phyloP scores from a whole-genome alignment of 2,888 invertebrate genomes.

The Trilocha varians region DNA sequence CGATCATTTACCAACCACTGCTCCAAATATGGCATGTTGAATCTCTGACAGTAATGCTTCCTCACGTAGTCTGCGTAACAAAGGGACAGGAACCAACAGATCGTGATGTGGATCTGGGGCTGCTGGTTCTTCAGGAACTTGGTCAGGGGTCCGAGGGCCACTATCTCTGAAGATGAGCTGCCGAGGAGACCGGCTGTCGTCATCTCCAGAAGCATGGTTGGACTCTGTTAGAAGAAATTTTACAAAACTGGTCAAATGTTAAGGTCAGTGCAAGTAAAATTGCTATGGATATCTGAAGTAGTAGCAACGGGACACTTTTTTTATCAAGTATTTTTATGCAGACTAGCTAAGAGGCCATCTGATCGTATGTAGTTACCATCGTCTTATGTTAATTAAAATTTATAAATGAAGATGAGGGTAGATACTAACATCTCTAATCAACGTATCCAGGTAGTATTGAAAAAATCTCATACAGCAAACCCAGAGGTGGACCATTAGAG shows the following conservation, averaged over 20 bases:
- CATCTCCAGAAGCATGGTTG: constrained; percentile 55
- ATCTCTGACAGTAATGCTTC: constrained; percentile 55
- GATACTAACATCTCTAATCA: constrained; percentile 57
- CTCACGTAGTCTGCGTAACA: constrained; percentile 64
- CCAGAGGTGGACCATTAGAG: constrained; percentile 64
- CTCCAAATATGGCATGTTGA: constrained; percentile 61
- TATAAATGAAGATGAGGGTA: too few relatives aligned
- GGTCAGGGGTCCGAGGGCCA: constrained; percentile 48
- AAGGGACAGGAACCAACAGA: constrained; percentile 65
- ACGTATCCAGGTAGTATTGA: constrained; percentile 61
- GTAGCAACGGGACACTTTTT: too few relatives aligned
- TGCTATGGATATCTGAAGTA: too few relatives aligned
- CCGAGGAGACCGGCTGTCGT: constrained; percentile 57
- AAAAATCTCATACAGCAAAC: constrained; percentile 64
- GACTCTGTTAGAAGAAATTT: constrained; percentile 45
- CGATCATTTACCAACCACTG: constrained; percentile 49
- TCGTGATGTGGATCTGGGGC: constrained; percentile 62
- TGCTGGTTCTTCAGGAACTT: constrained; percentile 57
- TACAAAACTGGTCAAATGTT: too few relatives aligned
- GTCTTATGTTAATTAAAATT: too few relatives aligned
- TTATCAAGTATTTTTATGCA: background rate
- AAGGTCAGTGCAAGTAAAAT: too few relatives aligned
- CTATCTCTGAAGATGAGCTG: constrained; percentile 30
- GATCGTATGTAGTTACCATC: too few relatives aligned
- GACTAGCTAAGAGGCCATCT: background rate